phyloP scores from a whole-genome alignment of 1,140 invertebrate species.

The Heterodera carotae region DNA sequence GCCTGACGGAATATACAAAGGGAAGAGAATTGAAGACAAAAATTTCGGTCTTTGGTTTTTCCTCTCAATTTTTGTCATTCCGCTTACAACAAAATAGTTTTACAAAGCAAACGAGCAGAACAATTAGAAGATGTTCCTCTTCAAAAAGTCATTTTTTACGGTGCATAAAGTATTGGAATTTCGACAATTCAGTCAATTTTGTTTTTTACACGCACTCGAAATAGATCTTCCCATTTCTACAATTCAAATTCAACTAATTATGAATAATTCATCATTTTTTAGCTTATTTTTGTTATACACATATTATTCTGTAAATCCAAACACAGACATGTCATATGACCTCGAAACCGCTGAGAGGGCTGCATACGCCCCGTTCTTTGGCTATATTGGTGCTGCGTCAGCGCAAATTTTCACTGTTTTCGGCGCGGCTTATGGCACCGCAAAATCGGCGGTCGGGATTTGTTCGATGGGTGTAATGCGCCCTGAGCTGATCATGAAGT shows the following conservation, averaged over 20 bases:
- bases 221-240: no score
- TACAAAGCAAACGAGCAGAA: background rate
- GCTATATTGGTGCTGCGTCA: slow-evolving; percentile 95
- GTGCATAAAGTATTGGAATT: no score
- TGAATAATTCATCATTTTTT: no score
- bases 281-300: no score
- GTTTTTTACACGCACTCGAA: no score
- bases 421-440: slow-evolving; percentile 98
- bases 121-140: no score
- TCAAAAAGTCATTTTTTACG: no score
- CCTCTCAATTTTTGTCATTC: slow-evolving; percentile 15
- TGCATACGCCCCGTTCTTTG: slow-evolving; percentile 72
- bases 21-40: background rate
- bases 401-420: slow-evolving; percentile 96
- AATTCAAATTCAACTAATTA: no score
- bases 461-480: slow-evolving; percentile 99
- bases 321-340: slow-evolving; percentile 67
- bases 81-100: background rate
- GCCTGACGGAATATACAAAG: background rate
- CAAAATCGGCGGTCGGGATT: slow-evolving; percentile 98
- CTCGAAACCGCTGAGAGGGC: slow-evolving; percentile 41
- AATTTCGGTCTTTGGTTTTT: slow-evolving; percentile 15
- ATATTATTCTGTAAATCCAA: no score
- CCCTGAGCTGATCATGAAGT: slow-evolving; percentile 99
- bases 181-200: no score